Conservation (phyloP, 2,888 invertebrate species). For the Adineta ricciae region DNA sequence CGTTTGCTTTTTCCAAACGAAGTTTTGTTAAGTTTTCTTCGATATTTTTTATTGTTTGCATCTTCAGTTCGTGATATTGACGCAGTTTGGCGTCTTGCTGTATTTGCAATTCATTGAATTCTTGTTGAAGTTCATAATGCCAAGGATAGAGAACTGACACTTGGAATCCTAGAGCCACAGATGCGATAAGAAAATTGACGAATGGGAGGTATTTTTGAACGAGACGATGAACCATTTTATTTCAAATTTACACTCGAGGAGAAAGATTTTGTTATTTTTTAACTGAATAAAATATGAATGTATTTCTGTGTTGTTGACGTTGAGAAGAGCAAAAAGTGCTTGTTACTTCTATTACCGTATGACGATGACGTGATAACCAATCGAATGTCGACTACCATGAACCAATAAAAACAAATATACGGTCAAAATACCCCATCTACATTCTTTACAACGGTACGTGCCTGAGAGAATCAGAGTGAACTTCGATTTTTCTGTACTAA, state of each 20-base stretch:
- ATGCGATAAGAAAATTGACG: neutral
- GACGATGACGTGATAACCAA: too few species aligned
- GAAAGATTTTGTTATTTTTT: too few species aligned
- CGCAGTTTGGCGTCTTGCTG: neutral
- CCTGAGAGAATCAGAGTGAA: too few species aligned
- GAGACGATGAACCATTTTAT: neutral
- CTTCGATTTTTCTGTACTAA: too few species aligned
- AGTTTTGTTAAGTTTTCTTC: neutral
- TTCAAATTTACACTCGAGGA: neutral
- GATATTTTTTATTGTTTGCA: neutral
- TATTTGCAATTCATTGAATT: neutral
- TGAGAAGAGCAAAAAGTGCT: neutral
- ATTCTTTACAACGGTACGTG: too few species aligned
- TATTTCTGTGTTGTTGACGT: neutral
- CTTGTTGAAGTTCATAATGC: neutral
- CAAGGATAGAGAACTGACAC: neutral
- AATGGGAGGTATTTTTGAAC: neutral
- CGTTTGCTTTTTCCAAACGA: neutral
- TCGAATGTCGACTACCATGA: too few species aligned
- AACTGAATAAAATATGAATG: too few species aligned
- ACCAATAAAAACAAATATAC: too few species aligned
- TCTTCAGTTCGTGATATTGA: neutral
- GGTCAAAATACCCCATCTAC: too few species aligned
- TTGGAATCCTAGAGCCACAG: neutral
- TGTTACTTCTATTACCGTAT: neutral